Evolutionary conservation across 2,797 vertebrate species (phyloP).

Genomic region (Spea hammondii): DNA sequence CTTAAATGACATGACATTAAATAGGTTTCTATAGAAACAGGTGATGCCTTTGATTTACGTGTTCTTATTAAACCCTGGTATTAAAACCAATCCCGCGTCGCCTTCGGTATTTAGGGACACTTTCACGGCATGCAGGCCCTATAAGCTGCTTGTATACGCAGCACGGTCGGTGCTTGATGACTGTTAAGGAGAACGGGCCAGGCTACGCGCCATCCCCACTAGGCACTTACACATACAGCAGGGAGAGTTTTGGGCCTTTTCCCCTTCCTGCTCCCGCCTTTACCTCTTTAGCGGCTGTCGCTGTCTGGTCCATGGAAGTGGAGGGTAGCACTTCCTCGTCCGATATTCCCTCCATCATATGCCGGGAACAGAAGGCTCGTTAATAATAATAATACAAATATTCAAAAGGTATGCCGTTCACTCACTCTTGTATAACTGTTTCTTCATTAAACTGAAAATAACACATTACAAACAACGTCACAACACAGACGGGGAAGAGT

Average conservation of each 20-base stretch:
- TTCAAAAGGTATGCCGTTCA: neutral
- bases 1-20: no score
- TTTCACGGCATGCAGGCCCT: no score
- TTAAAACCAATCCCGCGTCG: no score
- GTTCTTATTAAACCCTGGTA: no score
- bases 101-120: no score
- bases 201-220: neutral
- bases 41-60: no score
- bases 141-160: no score
- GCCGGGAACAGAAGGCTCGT: neutral
- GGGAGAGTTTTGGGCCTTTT: neutral
- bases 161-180: no score
- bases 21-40: no score
- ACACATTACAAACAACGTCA: neutral
- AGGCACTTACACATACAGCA: neutral
- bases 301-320: conserved; percentile 36
- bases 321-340: conserved; percentile 36
- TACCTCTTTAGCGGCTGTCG: conserved; percentile 30
- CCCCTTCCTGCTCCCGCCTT: neutral
- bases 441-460: neutral
- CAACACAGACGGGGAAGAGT: neutral
- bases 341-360: conserved; percentile 24
- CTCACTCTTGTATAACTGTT: neutral
- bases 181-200: neutral
- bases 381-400: neutral